These are phyloP conservation scores for Hippocampus kuda DNA, from an alignment of 2,797 vertebrate species.

Conservation along the genomic window DNA sequence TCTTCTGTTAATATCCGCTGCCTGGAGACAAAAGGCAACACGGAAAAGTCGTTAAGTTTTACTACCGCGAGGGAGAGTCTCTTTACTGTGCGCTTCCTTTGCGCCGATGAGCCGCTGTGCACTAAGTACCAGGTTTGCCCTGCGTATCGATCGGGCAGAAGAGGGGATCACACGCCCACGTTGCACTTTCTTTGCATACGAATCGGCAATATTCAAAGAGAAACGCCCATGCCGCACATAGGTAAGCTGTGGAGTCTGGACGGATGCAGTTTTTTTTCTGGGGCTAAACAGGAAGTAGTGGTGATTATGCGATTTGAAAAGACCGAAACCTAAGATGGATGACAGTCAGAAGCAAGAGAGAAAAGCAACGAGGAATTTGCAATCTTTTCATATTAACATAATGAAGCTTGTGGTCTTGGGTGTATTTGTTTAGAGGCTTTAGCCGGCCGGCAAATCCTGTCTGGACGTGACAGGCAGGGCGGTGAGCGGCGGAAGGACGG, in stretches of 20 bases:
- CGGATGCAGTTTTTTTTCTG: conserved; percentile 33
- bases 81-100: conserved; percentile 50
- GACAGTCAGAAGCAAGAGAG: conserved; percentile 10
- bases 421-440: conserved; percentile 44
- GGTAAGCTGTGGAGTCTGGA: neutral
- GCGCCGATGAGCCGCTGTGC: conserved; percentile 49
- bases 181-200: too few species aligned
- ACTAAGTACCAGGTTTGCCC: conserved; percentile 29
- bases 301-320: conserved; percentile 46
- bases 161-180: neutral
- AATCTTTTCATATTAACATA: conserved; percentile 54
- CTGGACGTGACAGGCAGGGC: conserved; percentile 48
- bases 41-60: conserved; percentile 60
- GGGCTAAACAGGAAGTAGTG: conserved; percentile 29
- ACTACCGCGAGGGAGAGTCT: conserved; percentile 58
- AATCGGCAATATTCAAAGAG: neutral
- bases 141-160: neutral
- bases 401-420: conserved; percentile 41
- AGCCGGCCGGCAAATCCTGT: conserved; percentile 37
- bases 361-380: conserved; percentile 33
- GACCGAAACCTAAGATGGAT: conserved; percentile 33
- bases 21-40: conserved; percentile 59
- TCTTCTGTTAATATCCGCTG: conserved; percentile 54
- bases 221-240: neutral
- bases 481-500: conserved; percentile 38